These are phyloP conservation scores for Cetonia aurata DNA, from an alignment of 2,888 invertebrate genomes.

Conservation along the genomic window DNA sequence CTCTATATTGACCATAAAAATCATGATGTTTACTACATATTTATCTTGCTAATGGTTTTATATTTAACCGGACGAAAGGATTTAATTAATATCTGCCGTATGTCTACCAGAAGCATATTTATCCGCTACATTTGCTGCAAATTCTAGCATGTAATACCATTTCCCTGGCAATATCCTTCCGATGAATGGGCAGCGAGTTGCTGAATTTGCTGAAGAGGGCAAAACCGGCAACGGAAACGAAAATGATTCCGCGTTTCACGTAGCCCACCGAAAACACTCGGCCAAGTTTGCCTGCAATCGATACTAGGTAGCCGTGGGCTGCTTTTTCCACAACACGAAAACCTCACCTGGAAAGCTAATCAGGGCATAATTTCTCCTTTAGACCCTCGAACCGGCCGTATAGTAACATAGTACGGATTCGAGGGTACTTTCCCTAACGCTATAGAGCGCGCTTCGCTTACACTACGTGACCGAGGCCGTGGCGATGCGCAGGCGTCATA, in stretches of 20 bases:
- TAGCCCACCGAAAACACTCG: constrained; percentile 14
- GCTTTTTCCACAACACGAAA: constrained; percentile 5
- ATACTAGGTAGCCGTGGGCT: not conserved
- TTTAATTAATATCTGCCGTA: too few species aligned
- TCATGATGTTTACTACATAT: too few species aligned
- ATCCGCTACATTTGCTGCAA: not conserved
- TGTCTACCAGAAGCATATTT: not conserved
- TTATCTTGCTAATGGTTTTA: too few species aligned
- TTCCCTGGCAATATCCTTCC: not conserved
- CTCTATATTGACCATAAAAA: too few species aligned
- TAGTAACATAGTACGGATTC: constrained; percentile 13
- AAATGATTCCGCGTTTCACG: constrained; percentile 10
- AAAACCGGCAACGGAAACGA: constrained; percentile 7
- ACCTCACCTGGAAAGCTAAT: constrained; percentile 31
- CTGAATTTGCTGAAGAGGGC: not conserved
- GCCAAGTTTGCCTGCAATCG: constrained; percentile 20
- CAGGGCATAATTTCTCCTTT: constrained; percentile 38
- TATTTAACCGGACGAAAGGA: too few species aligned
- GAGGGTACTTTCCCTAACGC: constrained; percentile 28
- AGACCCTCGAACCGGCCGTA: constrained; percentile 12
- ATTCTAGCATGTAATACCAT: constrained; percentile 11
- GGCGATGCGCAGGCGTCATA: constrained; percentile 59
- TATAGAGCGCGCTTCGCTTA: constrained; percentile 5
- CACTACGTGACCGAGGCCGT: constrained; percentile 54
- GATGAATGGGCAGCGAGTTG: constrained; percentile 20